A percentile compares a stretch with the other conserved stretches of the same genome.
These are phyloP conservation scores for Bombyx mandarina DNA, from an alignment of 1,140 invertebrate species.

Conservation along the genomic window DNA sequence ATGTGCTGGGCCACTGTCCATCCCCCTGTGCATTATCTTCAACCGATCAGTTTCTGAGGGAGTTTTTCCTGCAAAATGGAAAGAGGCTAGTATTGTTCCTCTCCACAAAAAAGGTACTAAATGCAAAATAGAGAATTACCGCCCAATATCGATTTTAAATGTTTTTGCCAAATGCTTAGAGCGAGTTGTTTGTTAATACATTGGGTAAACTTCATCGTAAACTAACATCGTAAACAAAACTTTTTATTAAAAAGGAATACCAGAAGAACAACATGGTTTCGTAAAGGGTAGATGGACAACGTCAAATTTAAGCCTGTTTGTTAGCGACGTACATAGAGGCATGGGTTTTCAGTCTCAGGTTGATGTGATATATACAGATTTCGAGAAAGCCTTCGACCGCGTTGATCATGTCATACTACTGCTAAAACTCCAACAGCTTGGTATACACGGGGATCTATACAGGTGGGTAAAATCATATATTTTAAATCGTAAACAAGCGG, in stretches of 20 bases:
- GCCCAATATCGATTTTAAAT: slow-evolving; percentile 3
- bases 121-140: slow-evolving; percentile 1
- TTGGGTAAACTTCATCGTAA: too few relatives aligned
- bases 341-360: slow-evolving; percentile 6
- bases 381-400: slow-evolving; percentile 11
- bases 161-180: background rate
- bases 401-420: slow-evolving; percentile 14
- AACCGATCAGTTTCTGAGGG: slow-evolving; percentile 6
- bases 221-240: background rate
- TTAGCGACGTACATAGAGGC: slow-evolving; percentile 3
- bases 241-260: background rate
- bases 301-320: slow-evolving; percentile 11
- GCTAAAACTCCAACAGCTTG: slow-evolving; percentile 5
- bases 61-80: slow-evolving; percentile 11
- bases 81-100: slow-evolving; percentile 9
- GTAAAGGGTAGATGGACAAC: slow-evolving; percentile 9
- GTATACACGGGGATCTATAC: too few relatives aligned
- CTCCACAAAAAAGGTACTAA: slow-evolving; percentile 10
- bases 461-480: too few relatives aligned
- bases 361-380: slow-evolving; percentile 6
- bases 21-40: slow-evolving; percentile 9
- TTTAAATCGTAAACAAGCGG: too few relatives aligned
- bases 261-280: slow-evolving; percentile 12
- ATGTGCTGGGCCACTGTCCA: background rate
- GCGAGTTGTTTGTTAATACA: background rate